Percentiles rank a stretch among this genome's conserved stretches.
These are phyloP conservation scores for Eupithecia pulchellata DNA, from an alignment of 2,888 invertebrate genomes.

Conservation along the genomic window DNA sequence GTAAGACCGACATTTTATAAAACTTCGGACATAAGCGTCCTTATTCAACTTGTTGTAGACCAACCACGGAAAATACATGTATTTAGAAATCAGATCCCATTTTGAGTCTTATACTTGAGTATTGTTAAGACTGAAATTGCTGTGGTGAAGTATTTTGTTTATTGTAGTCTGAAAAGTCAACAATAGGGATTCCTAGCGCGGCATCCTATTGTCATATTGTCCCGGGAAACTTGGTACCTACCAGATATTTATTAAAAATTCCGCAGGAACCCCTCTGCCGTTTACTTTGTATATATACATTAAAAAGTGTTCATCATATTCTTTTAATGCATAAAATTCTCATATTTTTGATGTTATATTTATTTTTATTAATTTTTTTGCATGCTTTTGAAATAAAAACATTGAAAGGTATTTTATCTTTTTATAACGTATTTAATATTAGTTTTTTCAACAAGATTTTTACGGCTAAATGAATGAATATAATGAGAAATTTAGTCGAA, in stretches of 20 bases:
- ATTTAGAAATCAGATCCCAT: conserved; percentile 7
- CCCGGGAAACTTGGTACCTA: conserved; percentile 46
- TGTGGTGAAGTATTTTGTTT: conserved; percentile 38
- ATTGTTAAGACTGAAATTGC: conserved; percentile 8
- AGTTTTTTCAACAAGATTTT: background rate
- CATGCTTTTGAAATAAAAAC: background rate
- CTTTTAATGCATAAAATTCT: background rate
- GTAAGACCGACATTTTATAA: conserved; percentile 2
- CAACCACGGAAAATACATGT: conserved; percentile 27
- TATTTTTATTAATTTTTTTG: background rate
- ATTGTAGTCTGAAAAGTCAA: conserved; percentile 55
- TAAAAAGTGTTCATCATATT: conserved; percentile 37
- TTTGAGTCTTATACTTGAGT: conserved; percentile 14
- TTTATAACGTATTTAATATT: too few species aligned
- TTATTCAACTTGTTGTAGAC: conserved; percentile 21
- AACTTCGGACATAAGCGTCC: conserved; percentile 3
- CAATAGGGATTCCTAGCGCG: conserved; percentile 66
- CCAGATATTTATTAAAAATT: conserved; percentile 72
- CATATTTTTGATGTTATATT: background rate
- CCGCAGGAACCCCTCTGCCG: conserved; percentile 51
- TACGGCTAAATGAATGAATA: background rate
- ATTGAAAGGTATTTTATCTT: background rate
- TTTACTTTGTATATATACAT: conserved; percentile 49
- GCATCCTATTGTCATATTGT: conserved; percentile 64
- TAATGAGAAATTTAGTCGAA: background rate